Evolutionary conservation across 2,797 vertebrate species (phyloP).

Genomic region (Taeniopygia guttata): DNA sequence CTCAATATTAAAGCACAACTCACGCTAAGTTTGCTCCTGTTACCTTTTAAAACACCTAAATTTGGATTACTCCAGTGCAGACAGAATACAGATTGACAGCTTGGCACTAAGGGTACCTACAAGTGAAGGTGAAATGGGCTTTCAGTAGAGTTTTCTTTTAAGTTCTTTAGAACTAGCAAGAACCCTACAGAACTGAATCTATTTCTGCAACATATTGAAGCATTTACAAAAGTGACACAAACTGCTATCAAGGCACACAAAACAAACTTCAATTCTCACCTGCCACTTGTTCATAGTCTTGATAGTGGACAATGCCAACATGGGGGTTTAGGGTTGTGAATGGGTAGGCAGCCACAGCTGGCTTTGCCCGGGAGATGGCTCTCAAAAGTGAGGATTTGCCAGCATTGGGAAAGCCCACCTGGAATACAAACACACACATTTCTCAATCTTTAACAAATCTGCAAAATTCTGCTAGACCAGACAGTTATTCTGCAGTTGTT

Average conservation of each 20-base stretch:
- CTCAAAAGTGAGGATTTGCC: slow-evolving; percentile 93
- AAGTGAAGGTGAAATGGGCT: background rate
- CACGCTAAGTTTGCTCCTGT: background rate
- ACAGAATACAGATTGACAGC: background rate
- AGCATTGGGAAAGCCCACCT: slow-evolving; percentile 98
- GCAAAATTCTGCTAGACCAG: background rate
- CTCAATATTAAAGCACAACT: background rate
- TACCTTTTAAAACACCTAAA: background rate
- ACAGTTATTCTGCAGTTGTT: background rate
- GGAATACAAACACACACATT: background rate
- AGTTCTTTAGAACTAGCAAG: background rate
- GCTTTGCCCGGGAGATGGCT: slow-evolving; percentile 89
- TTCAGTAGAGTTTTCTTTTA: background rate
- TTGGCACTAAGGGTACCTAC: background rate
- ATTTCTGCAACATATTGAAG: background rate
- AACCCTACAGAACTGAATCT: background rate
- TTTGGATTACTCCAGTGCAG: background rate
- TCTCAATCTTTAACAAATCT: background rate
- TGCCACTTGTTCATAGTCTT: slow-evolving; percentile 90
- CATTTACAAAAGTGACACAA: background rate
- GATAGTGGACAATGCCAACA: slow-evolving; percentile 87
- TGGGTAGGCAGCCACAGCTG: slow-evolving; percentile 90
- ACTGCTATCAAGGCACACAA: background rate
- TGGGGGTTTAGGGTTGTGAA: slow-evolving; percentile 97
- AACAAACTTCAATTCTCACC: slow-evolving; percentile 68